Evolutionary conservation across 64 coral and sea anemone species (phyloP), one percentile per base, ranked within the genome.

Genomic region (Orbicella faveolata): DNA sequence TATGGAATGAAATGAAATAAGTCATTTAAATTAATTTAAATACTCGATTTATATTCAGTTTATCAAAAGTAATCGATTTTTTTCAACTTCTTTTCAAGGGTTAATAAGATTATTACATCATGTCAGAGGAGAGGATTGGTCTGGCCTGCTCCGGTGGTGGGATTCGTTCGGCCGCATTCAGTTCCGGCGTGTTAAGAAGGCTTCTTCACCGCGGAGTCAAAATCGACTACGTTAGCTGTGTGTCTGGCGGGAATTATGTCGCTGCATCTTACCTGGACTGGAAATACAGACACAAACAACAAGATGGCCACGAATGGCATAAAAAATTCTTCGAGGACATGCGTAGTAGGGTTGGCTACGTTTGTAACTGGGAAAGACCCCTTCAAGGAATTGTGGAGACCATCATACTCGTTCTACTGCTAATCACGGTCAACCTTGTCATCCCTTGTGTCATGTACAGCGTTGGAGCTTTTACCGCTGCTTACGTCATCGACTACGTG

Each of bases 181-280:
- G 90, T 48, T 96, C 94, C 33, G 94, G 94, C 30, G 87, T 92
- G 54, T 88, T 96, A 25, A 74, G 94, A 37, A 83, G 94, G 12
- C 65, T 96, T 36, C 90, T 96, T 53, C 94, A 92, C 2, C 84
- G 86, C 8, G 74, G 77, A 23, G 89, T 96, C 1, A 61, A 93
- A 21, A 68, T 96, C 52, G 90, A 96, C 64, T 96, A 96, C 36
- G 21, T 96, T 52, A 96, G 94, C 34, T 96, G 94, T 78, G 89
- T 96, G 55, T 96, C 94, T n/a, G 94, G 94, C 53, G 94, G 94
- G 13, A 96, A 96, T 79, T 96, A 87, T 41, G 83, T 80, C 14
- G 94, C 94, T 0, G 91, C 94, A 12, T 80, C 94, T 1, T 96
- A 92, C 20, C 25, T 96, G 61, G 94, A 96, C 26, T 96, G 94